A percentile compares a stretch with the other conserved stretches of the same genome.
Conservation (phyloP, 2,113 vertebrate genomes). For the Hemichromis elongatus region DNA sequence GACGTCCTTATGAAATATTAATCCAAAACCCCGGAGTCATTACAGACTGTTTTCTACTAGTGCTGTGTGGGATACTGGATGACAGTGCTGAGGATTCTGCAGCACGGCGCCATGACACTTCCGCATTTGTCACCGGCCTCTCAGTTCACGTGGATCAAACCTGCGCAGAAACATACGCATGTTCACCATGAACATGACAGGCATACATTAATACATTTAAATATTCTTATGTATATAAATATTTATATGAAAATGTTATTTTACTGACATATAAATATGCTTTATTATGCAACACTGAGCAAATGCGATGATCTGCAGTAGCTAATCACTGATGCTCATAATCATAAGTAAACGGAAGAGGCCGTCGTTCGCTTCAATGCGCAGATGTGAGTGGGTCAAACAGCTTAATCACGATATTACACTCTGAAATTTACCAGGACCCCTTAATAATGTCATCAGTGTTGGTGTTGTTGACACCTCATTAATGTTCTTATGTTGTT, state of each 20-base stretch:
- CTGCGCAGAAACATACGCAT: slow-evolving; percentile 33
- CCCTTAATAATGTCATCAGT: background rate
- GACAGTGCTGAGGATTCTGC: background rate
- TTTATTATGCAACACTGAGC: background rate
- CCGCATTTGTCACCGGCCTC: slow-evolving; percentile 2
- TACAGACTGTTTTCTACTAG: background rate
- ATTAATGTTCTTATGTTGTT: no score
- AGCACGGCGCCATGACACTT: slow-evolving; percentile 49
- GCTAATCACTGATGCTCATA: background rate
- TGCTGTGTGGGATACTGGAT: background rate
- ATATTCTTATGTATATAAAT: background rate
- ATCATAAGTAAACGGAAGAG: background rate
- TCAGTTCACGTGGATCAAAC: background rate
- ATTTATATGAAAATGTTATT: background rate
- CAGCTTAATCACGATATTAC: background rate
- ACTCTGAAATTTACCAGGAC: background rate
- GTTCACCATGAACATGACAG: background rate
- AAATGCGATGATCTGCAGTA: background rate
- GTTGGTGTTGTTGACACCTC: background rate
- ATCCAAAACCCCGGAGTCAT: background rate
- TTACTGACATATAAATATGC: background rate
- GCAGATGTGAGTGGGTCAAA: background rate
- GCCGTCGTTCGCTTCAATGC: background rate
- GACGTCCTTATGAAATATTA: background rate
- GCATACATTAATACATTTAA: background rate